Percentiles rank a stretch among this genome's conserved stretches.
phyloP scores from a whole-genome alignment of 2,113 vertebrate genomes.

The Ploceus nigricollis region DNA sequence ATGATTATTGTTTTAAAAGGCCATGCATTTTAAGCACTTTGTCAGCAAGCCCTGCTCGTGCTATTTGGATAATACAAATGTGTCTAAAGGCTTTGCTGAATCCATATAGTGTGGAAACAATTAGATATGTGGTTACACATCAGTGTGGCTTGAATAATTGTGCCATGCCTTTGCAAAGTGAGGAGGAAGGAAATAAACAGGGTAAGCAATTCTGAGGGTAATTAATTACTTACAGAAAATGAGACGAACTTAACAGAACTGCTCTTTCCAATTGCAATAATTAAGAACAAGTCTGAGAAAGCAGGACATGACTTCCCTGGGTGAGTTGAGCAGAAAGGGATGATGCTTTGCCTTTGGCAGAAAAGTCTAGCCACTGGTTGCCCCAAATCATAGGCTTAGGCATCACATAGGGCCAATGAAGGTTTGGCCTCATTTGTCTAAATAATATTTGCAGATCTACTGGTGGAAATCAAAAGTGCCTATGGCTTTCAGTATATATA shows the following conservation, averaged over 20 bases:
- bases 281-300: background rate
- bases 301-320: background rate
- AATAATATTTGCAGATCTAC: background rate
- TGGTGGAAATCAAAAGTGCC: background rate
- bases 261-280: constrained; percentile 10
- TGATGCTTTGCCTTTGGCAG: background rate
- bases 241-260: constrained; percentile 28
- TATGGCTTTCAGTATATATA: background rate
- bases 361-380: background rate
- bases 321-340: background rate
- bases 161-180: constrained; percentile 15
- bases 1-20: constrained; percentile 55
- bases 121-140: constrained; percentile 11
- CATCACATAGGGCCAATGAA: background rate
- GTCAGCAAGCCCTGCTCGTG: background rate
- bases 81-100: constrained; percentile 1
- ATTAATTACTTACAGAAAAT: constrained; percentile 41
- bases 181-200: constrained; percentile 27
- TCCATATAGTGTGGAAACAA: background rate
- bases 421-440: background rate
- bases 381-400: background rate
- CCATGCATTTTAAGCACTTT: constrained; percentile 36
- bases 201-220: constrained; percentile 13
- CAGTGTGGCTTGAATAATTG: constrained; percentile 19
- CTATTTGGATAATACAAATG: background rate